Conservation (phyloP, 2,888 invertebrate species). For the Chrysolina haemoptera region DNA sequence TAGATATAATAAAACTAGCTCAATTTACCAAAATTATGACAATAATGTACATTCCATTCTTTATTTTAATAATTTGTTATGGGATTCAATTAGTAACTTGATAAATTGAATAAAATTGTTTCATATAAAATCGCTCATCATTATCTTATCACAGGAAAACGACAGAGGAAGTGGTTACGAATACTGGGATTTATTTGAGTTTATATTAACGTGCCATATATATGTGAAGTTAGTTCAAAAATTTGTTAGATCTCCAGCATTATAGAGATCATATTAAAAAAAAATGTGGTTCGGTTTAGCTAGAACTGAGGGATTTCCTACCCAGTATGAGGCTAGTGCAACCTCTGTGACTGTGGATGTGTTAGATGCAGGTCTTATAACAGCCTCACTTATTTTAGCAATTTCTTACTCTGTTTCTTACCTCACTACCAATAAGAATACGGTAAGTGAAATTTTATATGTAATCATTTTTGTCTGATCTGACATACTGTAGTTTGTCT, state of each 20-base stretch:
- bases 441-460: conserved; percentile 52
- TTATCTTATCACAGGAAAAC: conserved; percentile 43
- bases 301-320: conserved; percentile 67
- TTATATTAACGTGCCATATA: neutral
- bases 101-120: conserved; percentile 36
- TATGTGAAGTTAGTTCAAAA: too few relatives aligned
- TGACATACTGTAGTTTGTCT: too few relatives aligned
- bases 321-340: conserved; percentile 65
- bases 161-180: conserved; percentile 35
- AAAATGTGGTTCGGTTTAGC: conserved; percentile 64
- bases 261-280: neutral
- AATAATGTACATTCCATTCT: conserved; percentile 47
- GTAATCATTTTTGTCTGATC: too few relatives aligned
- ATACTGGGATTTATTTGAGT: conserved; percentile 18
- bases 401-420: conserved; percentile 66
- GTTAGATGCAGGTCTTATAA: conserved; percentile 68
- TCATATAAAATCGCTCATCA: conserved; percentile 7
- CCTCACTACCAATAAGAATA: conserved; percentile 58
- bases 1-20: conserved; percentile 44
- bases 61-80: conserved; percentile 35
- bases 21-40: conserved; percentile 46
- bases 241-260: neutral
- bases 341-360: conserved; percentile 69
- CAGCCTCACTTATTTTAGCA: conserved; percentile 66
- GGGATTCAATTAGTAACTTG: conserved; percentile 27